A percentile compares a stretch with the other conserved stretches of the same genome.
Evolutionary conservation across 2,888 invertebrate genomes (phyloP).

Genomic region (Cotesia congregata): DNA sequence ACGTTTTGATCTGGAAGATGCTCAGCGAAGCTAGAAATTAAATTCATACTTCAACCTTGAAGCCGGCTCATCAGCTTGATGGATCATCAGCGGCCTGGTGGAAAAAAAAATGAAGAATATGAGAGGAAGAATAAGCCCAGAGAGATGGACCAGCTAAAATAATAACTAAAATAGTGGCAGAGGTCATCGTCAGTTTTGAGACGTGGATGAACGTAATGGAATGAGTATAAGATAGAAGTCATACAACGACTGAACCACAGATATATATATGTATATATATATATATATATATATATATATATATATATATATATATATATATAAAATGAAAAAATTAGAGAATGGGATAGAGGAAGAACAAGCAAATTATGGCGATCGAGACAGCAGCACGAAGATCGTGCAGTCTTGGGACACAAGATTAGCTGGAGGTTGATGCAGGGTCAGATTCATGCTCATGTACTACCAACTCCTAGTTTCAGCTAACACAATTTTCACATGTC

Average conservation of each 20-base stretch:
- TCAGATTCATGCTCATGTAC: constrained; percentile 48
- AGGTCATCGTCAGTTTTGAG: constrained; percentile 39
- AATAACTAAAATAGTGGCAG: constrained; percentile 45
- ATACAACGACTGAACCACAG: background rate
- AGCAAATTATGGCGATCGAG: constrained; percentile 62
- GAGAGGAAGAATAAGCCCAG: constrained; percentile 20
- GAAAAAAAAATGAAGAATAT: constrained; percentile 14
- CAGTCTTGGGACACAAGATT: constrained; percentile 47
- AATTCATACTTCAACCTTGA: constrained; percentile 38
- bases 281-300: no score
- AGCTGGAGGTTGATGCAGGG: constrained; percentile 51
- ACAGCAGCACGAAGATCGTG: constrained; percentile 54
- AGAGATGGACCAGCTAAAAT: constrained; percentile 42
- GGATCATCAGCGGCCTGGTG: constrained; percentile 38
- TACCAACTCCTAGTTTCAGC: background rate
- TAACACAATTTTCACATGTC: background rate
- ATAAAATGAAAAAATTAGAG: constrained; percentile 21
- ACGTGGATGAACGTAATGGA: constrained; percentile 35
- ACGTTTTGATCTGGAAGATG: constrained; percentile 30
- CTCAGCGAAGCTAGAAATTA: constrained; percentile 34
- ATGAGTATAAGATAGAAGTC: constrained; percentile 17
- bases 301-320: background rate
- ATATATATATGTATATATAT: background rate
- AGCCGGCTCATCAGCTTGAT: constrained; percentile 41
- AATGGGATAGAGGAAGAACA: constrained; percentile 40